phyloP scores from a whole-genome alignment of 2,113 vertebrate genomes.

The Carettochelys insculpta region DNA sequence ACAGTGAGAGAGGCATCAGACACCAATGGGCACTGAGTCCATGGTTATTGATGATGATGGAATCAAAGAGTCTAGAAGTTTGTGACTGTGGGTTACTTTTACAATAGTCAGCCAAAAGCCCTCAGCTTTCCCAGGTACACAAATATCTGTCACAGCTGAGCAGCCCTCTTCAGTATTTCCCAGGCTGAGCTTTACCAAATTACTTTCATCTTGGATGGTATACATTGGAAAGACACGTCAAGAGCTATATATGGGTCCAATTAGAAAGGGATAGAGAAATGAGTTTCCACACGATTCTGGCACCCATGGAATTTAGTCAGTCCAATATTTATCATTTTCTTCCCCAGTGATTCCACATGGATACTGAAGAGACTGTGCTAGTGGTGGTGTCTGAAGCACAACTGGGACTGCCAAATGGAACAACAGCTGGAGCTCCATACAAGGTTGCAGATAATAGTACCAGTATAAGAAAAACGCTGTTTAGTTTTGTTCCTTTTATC shows the following conservation, averaged over 20 bases:
- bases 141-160: not conserved
- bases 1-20: too few relatives aligned
- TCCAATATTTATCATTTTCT: not conserved
- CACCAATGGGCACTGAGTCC: too few relatives aligned
- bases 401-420: not conserved
- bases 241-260: not conserved
- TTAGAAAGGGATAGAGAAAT: not conserved
- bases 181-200: not conserved
- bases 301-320: not conserved
- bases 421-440: not conserved
- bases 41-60: too few relatives aligned
- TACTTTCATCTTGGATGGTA: not conserved
- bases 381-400: not conserved
- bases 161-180: not conserved
- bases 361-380: not conserved
- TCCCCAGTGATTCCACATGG: not conserved
- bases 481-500: conserved; percentile 15
- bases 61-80: not conserved
- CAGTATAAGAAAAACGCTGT: not conserved
- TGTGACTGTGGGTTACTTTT: not conserved
- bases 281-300: not conserved
- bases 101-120: not conserved
- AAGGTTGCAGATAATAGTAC: conserved; percentile 9
- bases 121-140: not conserved
- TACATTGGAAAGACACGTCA: not conserved